Base-by-base conservation (phyloP, 2,113 vertebrate genomes). In the Salvelinus namaycush region DNA sequence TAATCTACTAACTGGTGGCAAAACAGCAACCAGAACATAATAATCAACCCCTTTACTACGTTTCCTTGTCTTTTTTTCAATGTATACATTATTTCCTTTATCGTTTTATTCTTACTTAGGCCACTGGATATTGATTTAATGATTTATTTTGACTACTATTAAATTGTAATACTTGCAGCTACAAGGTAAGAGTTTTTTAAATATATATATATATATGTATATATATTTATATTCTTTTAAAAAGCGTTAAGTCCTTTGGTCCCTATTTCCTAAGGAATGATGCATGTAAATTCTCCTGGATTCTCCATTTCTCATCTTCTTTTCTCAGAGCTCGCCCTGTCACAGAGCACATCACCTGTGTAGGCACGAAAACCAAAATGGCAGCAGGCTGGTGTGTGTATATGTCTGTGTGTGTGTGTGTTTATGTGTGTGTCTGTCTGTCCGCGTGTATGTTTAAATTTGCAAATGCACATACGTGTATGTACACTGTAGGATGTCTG, bases 231-330 rank as follows among this genome's bases (percentile, higher is more conserved):
- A 92, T 90, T 92, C 86, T 93, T 94, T 94, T 92, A 93, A 93
- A 94, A 94, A 93, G 92, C 91, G 77, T 93, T 91, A 93, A 93
- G 93, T 94, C 93, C 92, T 94, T 94, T 94, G 93, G 93, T 94
- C 93, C 93, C 93, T 94, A 94, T 93, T 92, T 94, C 90, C 93
- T 93, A 94, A 94, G 93, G 93, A 94, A 94, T 94, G 93, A 94
- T 93, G 92, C 93, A 92, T 93, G 92, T 94, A 91, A 93, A 93
- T 94, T 93, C 91, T 94, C 93, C 93, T 93, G 93, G 91, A 93
- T 93, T 93, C 90, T 91, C 90, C 87, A 83, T 87, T 81, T 85
- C 67, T 83, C 77, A 82, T 76, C 82, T 83, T 76, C 75, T 85
- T 82, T 83, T 77, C 71, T 90, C 90, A 93, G 92, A 90, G 91